Evolutionary conservation across 1,140 invertebrate genomes (phyloP).

Genomic region (Drosophila pruinosa): DNA sequence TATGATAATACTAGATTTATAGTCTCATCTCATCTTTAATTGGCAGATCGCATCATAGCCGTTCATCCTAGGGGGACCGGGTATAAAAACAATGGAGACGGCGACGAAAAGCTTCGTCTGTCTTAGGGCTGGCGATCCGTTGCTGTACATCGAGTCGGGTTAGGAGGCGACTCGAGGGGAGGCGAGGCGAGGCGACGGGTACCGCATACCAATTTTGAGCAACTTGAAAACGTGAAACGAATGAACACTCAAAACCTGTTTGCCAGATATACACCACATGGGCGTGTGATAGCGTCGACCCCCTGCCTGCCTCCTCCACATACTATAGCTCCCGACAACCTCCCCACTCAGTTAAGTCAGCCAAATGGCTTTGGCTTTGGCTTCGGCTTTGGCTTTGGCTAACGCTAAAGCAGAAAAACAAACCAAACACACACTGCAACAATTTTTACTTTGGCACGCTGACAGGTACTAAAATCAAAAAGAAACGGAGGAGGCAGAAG

Average conservation of each 20-base stretch:
- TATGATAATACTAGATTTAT: too few relatives aligned
- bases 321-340: too few relatives aligned
- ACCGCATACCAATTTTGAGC: slow-evolving; percentile 74
- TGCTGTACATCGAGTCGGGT: slow-evolving; percentile 13
- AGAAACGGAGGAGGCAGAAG: neutral
- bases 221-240: slow-evolving; percentile 73
- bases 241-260: slow-evolving; percentile 78
- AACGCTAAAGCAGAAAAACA: too few relatives aligned
- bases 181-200: slow-evolving; percentile 29
- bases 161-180: too few relatives aligned
- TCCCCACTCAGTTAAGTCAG: too few relatives aligned
- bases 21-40: too few relatives aligned
- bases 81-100: neutral
- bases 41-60: too few relatives aligned
- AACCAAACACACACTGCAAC: too few relatives aligned
- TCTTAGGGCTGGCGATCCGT: slow-evolving; percentile 28
- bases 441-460: slow-evolving; percentile 39
- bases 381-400: too few relatives aligned
- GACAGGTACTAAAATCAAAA: slow-evolving; percentile 32
- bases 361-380: slow-evolving; percentile 33
- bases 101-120: slow-evolving; percentile 3
- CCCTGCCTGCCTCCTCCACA: neutral
- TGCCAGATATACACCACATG: slow-evolving; percentile 5
- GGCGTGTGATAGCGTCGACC: slow-evolving; percentile 34
- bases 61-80: too few relatives aligned